These are phyloP conservation scores for Neopipo cinnamomea DNA, from an alignment of 2,113 vertebrate species.

Conservation along the genomic window DNA sequence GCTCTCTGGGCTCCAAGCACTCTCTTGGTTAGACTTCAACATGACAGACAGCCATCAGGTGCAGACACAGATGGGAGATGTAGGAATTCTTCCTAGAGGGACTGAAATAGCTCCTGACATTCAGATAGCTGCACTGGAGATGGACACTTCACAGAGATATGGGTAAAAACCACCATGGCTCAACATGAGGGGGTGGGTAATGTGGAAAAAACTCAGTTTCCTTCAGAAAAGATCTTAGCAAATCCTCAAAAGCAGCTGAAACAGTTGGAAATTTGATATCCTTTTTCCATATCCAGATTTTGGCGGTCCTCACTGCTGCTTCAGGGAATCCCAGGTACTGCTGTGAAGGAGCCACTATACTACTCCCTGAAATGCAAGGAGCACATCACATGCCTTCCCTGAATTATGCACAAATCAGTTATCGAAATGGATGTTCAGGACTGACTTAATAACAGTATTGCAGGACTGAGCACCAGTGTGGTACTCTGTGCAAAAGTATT, in stretches of 20 bases:
- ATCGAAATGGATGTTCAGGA: not conserved
- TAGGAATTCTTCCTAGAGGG: conserved; percentile 56
- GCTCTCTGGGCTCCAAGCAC: not conserved
- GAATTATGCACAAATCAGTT: not conserved
- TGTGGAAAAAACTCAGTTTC: not conserved
- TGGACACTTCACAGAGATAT: conserved; percentile 46
- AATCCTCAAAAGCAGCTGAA: not conserved
- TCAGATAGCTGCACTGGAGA: conserved; percentile 46
- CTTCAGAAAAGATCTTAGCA: not conserved
- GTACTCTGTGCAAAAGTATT: not conserved
- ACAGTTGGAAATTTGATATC: not conserved
- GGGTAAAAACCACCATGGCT: not conserved
- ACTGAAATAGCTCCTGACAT: conserved; percentile 59
- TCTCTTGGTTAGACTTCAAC: conserved; percentile 59
- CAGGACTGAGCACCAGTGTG: not conserved
- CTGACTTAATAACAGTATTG: not conserved
- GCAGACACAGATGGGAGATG: conserved; percentile 62
- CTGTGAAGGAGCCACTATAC: not conserved
- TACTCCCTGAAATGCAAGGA: not conserved
- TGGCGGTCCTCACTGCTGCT: not conserved
- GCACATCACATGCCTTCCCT: not conserved
- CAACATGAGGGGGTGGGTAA: not conserved
- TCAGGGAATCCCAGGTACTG: not conserved
- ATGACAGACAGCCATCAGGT: conserved; percentile 67
- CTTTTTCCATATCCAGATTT: not conserved